Evolutionary conservation across 2,797 vertebrate species (phyloP), one percentile per base, ranked within the genome.

Genomic region (Leuciscus waleckii): DNA sequence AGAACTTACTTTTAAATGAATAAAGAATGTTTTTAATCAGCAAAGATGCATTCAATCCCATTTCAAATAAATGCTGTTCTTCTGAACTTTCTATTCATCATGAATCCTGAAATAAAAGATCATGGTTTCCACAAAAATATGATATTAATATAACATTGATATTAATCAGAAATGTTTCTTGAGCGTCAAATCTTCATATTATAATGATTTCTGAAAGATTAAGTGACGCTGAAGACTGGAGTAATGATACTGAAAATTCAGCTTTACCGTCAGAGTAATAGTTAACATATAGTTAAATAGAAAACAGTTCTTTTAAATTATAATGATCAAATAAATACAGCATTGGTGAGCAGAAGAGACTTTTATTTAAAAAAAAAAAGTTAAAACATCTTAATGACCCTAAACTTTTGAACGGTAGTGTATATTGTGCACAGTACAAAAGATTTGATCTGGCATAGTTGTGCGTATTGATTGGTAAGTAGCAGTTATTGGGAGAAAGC

Each of bases 401-500:
- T 19, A 77, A 14, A 58, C 54, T 1, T 58, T 26, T 58, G 14
- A 39, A 10, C 14, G 5, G 4, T 39, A 26, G 14, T 26, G 9
- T 29, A 71, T 26, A n/a, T 43, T 32, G n/a, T 43, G 68, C 39
- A 43, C 23, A 46, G 13, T 5, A 5, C 16, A 56, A 32, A 7
- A 54, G 4, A 19, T 3, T 16, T 37, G 19, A 77, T 77, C 10
- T 37, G 54, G 23, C 21, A 54, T 54, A 2, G 61, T n/a, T 82
- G 26, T 85, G 32, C 19, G 19, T 26, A 5, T 2, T 69, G 54
- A 80, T 17, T 39, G 23, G 43, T 5, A 68, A 68, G 29, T n/a
- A 67, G 46, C 46, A 32, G 56, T 29, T 32, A 26, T 43, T 77
- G 10, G 32, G 41, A 89, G 76, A 26, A 29, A 46, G 56, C 41